Evolutionary conservation across 2,888 invertebrate genomes (phyloP).

Genomic region (Odontomyia ornata): DNA sequence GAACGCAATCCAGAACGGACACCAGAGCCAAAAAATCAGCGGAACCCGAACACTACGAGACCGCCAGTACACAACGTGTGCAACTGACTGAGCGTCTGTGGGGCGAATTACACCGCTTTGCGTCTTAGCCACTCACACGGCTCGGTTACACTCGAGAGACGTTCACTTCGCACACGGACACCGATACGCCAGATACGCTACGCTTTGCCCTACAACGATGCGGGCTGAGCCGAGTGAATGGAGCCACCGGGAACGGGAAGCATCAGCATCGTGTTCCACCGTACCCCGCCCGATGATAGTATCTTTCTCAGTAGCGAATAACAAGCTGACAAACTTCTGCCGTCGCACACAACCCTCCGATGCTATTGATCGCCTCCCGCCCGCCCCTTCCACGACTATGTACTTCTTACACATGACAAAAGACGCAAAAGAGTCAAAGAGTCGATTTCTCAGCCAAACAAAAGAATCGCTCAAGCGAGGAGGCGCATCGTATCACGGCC

Average conservation of each 20-base stretch:
- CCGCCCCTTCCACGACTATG: neutral
- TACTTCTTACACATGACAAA: neutral
- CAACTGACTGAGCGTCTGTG: conserved; percentile 39
- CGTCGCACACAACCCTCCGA: conserved; percentile 33
- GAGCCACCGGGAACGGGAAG: neutral
- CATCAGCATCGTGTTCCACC: neutral
- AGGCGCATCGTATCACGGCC: conserved; percentile 34
- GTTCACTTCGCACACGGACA: conserved; percentile 43
- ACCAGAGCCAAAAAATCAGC: neutral
- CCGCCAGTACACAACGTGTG: conserved; percentile 41
- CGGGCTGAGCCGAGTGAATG: conserved; percentile 34
- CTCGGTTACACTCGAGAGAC: conserved; percentile 45
- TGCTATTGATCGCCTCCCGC: conserved; percentile 39
- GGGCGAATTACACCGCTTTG: conserved; percentile 40
- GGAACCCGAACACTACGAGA: conserved; percentile 36
- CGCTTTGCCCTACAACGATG: conserved; percentile 10
- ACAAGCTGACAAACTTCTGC: conserved; percentile 47
- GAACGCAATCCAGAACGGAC: conserved; percentile 15
- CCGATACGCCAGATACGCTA: conserved; percentile 16
- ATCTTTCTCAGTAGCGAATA: conserved; percentile 46
- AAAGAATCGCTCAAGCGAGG: conserved; percentile 41
- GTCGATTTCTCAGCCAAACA: conserved; percentile 47
- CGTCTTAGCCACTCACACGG: conserved; percentile 43
- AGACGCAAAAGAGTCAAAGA: conserved; percentile 38
- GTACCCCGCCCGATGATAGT: conserved; percentile 38